phyloP scores from a whole-genome alignment of 2,797 vertebrate species.

The Phoeniculus purpureus region DNA sequence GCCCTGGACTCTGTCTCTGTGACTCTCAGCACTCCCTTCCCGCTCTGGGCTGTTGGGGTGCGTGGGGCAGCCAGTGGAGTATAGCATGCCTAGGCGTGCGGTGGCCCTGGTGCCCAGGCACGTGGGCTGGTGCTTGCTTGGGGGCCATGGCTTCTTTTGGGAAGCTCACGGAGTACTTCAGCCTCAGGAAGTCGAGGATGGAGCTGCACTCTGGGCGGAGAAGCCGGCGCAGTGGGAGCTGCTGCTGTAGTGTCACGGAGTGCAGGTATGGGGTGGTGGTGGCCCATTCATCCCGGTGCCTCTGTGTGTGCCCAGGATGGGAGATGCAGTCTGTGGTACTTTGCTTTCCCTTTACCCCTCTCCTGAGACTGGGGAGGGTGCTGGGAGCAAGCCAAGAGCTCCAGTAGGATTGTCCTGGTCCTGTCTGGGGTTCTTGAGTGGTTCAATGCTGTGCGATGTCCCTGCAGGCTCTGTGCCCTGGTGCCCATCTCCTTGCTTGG shows the following conservation, averaged over 20 bases:
- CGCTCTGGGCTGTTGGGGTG: neutral
- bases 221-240: constrained; percentile 87
- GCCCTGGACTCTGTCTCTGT: neutral
- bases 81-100: neutral
- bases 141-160: constrained; percentile 89
- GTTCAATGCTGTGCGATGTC: rapidly evolving
- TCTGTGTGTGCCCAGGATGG: neutral
- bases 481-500: rapidly evolving
- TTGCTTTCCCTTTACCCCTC: neutral
- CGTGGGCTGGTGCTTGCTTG: neutral
- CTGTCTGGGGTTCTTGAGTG: neutral
- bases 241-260: constrained; percentile 89
- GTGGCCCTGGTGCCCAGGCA: neutral
- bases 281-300: rapidly evolving
- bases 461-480: rapidly evolving
- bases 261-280: constrained; percentile 81
- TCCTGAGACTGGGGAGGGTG: neutral
- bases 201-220: constrained; percentile 82
- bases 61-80: neutral
- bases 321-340: neutral
- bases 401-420: rapidly evolving
- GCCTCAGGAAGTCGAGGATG: constrained; percentile 88
- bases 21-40: neutral
- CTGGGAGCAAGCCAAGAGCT: neutral
- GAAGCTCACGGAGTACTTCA: constrained; percentile 94